A percentile compares a stretch with the other conserved stretches of the same genome.
These are phyloP conservation scores for Nyctereutes procyonoides DNA, from an alignment of 2,113 vertebrate genomes.

Conservation along the genomic window DNA sequence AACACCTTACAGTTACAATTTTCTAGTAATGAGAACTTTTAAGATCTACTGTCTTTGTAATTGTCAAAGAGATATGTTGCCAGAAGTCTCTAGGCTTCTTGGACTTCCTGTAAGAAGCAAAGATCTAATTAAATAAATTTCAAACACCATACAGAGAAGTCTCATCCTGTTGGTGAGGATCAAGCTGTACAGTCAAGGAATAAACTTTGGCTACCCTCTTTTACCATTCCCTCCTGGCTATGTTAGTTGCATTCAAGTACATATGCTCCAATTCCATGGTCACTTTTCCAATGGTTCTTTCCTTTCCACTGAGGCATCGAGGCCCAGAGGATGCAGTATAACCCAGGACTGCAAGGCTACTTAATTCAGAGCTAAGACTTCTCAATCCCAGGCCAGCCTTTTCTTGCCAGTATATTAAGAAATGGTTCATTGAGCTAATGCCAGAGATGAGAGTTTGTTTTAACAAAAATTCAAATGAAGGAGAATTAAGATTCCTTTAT, in stretches of 20 bases:
- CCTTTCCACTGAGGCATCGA: neutral
- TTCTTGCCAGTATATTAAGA: neutral
- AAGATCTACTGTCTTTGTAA: neutral
- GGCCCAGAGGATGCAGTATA: neutral
- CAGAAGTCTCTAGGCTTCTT: neutral
- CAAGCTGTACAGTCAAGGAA: neutral
- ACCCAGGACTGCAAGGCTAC: neutral
- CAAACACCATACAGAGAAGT: neutral
- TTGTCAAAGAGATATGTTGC: neutral
- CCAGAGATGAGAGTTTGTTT: neutral
- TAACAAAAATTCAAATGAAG: neutral
- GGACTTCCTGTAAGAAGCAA: neutral
- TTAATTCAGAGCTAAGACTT: neutral
- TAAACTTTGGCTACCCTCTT: neutral
- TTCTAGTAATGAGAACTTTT: neutral
- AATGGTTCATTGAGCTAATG: neutral
- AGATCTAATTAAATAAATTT: neutral
- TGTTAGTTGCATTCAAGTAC: neutral
- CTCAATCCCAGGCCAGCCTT: neutral
- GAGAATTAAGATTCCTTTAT: neutral
- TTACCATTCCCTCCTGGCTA: neutral
- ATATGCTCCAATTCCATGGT: neutral
- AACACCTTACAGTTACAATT: neutral
- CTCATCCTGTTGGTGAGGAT: neutral
- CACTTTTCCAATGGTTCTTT: neutral